Percentiles rank a stretch among this genome's conserved stretches.
Evolutionary conservation across 2,113 vertebrate genomes (phyloP).

Genomic region (Rhea americana): DNA sequence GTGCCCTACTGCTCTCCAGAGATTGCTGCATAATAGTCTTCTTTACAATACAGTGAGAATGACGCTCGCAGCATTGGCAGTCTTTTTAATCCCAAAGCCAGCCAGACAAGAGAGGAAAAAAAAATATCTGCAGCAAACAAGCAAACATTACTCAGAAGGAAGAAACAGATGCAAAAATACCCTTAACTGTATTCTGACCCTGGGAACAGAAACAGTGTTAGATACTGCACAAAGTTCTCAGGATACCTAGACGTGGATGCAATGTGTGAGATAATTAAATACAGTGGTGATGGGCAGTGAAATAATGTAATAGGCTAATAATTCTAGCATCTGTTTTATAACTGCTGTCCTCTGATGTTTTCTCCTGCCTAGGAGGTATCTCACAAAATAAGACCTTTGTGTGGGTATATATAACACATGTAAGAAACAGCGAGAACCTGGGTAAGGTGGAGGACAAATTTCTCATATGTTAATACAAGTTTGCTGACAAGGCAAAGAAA

Average conservation of each 20-base stretch:
- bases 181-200: neutral
- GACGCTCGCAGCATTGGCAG: neutral
- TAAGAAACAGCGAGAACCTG: neutral
- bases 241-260: neutral
- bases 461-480: constrained; percentile 5
- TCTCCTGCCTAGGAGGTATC: neutral
- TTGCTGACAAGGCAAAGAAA: constrained; percentile 54
- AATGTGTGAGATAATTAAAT: neutral
- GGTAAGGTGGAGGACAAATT: neutral
- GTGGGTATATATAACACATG: neutral
- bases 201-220: neutral
- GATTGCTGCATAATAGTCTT: neutral
- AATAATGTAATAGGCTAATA: neutral
- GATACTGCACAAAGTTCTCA: neutral
- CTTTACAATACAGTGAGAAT: neutral
- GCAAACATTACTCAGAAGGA: neutral
- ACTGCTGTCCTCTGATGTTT: neutral
- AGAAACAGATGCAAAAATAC: neutral
- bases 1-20: neutral
- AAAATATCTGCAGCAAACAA: neutral
- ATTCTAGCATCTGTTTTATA: neutral
- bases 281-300: neutral
- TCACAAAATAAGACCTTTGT: neutral
- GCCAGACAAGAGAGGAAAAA: neutral
- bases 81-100: neutral